phyloP scores from a whole-genome alignment of 1,140 invertebrate species.

The Homarus americanus region DNA sequence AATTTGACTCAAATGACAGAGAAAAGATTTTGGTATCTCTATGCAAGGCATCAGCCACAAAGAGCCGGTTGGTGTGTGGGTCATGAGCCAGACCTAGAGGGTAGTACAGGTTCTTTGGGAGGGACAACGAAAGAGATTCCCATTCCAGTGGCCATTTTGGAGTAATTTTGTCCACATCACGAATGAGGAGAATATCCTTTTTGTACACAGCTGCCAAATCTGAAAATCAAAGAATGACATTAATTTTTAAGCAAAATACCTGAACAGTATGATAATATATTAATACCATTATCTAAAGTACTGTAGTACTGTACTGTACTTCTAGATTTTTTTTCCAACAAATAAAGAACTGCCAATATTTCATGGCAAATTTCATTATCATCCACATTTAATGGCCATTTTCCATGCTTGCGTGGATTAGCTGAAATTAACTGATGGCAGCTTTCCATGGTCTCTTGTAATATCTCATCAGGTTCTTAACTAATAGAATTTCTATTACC shows the following conservation, averaged over 20 bases:
- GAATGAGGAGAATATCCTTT: constrained; percentile 35
- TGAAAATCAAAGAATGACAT: constrained; percentile 12
- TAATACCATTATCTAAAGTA: too few relatives aligned
- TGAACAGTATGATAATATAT: too few relatives aligned
- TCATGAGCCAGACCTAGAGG: constrained; percentile 51
- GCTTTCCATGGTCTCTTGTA: too few relatives aligned
- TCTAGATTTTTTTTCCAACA: too few relatives aligned
- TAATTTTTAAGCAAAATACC: neutral
- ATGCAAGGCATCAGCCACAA: constrained; percentile 37
- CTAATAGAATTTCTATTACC: too few relatives aligned
- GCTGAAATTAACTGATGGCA: too few relatives aligned
- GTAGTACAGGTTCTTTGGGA: constrained; percentile 44
- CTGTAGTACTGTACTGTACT: too few relatives aligned
- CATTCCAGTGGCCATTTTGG: constrained; percentile 16
- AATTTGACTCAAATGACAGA: constrained; percentile 25
- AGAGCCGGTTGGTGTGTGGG: constrained; percentile 5
- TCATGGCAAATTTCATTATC: too few relatives aligned
- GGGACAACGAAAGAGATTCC: constrained; percentile 19
- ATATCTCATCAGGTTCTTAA: too few relatives aligned
- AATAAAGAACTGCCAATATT: too few relatives aligned
- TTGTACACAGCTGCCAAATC: constrained; percentile 64
- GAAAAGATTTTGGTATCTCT: constrained; percentile 51
- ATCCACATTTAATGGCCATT: too few relatives aligned
- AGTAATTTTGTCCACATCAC: constrained; percentile 30
- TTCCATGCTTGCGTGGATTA: too few relatives aligned